These are phyloP conservation scores for Thaumatotibia leucotreta DNA, from an alignment of 1,140 invertebrate genomes.

Conservation along the genomic window DNA sequence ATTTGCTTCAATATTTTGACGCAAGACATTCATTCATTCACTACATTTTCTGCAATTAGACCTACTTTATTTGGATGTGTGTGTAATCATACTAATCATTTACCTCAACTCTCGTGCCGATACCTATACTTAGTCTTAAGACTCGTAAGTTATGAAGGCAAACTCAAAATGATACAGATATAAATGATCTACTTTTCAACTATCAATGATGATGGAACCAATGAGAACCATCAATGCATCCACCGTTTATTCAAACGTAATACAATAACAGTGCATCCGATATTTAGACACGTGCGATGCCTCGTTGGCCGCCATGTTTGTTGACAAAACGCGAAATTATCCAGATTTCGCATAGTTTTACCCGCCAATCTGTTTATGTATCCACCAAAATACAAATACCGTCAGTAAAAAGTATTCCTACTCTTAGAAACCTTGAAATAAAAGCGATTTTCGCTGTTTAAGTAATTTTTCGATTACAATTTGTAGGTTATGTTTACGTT, in stretches of 20 bases:
- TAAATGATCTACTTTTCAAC: not conserved
- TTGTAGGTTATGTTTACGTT: constrained; percentile 9
- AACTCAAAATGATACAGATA: not conserved
- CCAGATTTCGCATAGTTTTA: constrained; percentile 10
- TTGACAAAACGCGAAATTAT: constrained; percentile 8
- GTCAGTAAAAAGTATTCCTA: not conserved
- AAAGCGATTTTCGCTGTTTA: not conserved
- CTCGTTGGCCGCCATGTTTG: constrained; percentile 5
- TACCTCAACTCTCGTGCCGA: no score
- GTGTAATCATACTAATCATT: no score
- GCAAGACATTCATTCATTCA: no score
- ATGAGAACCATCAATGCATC: not conserved
- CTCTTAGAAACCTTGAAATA: not conserved
- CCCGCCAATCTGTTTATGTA: not conserved
- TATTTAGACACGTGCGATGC: constrained; percentile 1
- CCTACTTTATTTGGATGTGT: no score
- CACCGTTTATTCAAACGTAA: not conserved
- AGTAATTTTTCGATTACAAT: not conserved
- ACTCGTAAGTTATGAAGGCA: no score
- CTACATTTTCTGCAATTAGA: no score
- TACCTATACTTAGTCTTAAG: no score
- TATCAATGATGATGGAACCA: not conserved
- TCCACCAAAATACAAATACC: not conserved
- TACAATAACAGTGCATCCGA: not conserved
- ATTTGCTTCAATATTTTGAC: no score